Percentiles rank a stretch among this genome's conserved stretches.
Conservation (phyloP, 2,113 vertebrate species). For the Corydoras maculifer region DNA sequence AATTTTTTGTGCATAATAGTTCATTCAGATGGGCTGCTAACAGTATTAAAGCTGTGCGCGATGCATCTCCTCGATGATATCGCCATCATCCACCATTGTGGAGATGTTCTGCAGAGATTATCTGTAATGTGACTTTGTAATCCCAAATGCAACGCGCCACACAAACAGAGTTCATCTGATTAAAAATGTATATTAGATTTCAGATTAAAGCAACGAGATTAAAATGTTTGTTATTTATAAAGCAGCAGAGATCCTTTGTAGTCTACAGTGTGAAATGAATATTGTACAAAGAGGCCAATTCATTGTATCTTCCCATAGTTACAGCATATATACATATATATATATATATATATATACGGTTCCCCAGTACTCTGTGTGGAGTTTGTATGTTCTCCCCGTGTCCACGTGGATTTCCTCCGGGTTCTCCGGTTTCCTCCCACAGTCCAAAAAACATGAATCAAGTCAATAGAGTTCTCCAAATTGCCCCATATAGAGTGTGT, state of each 20-base stretch:
- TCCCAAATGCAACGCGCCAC: background rate
- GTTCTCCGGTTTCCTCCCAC: too few species aligned
- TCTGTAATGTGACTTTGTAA: background rate
- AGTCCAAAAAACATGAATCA: too few species aligned
- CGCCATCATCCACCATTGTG: background rate
- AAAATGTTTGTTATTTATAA: background rate
- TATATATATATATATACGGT: too few species aligned
- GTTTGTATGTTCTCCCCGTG: too few species aligned
- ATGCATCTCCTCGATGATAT: background rate
- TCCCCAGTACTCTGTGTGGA: too few species aligned
- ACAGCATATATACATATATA: too few species aligned
- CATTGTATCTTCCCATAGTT: too few species aligned
- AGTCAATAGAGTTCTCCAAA: too few species aligned
- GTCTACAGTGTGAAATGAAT: background rate
- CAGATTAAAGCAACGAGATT: background rate
- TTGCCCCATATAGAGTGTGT: too few species aligned
- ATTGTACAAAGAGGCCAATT: background rate
- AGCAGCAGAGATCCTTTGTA: background rate
- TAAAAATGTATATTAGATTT: background rate
- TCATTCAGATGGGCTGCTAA: background rate
- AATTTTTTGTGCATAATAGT: background rate
- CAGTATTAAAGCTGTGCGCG: background rate
- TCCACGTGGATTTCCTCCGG: too few species aligned
- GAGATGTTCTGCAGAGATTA: background rate
- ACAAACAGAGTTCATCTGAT: background rate